Conservation (phyloP, 1,140 invertebrate species). For the Calephelis nemesis region DNA sequence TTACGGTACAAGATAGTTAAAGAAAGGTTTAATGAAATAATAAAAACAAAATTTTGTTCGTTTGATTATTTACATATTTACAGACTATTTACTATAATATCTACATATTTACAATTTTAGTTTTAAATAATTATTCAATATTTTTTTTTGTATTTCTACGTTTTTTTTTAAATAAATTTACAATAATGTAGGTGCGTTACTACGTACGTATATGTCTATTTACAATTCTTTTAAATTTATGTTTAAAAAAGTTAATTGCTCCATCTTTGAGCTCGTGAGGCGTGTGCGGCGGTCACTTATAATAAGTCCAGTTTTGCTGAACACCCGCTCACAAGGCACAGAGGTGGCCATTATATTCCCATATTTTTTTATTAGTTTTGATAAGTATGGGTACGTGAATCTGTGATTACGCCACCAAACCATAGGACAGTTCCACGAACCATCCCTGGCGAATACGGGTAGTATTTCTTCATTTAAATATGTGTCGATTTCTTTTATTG, state of each 20-base stretch:
- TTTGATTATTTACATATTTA: too few relatives aligned
- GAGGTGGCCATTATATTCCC: constrained; percentile 26
- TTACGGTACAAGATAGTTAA: too few relatives aligned
- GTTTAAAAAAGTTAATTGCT: constrained; percentile 24
- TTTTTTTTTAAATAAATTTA: too few relatives aligned
- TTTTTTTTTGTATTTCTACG: too few relatives aligned
- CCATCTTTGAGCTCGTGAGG: constrained; percentile 21
- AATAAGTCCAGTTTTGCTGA: constrained; percentile 26
- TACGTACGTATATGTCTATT: neutral
- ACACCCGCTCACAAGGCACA: constrained; percentile 28
- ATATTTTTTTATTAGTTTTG: constrained; percentile 11
- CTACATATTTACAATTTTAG: too few relatives aligned
- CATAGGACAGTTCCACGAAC: constrained; percentile 23
- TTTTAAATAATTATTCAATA: too few relatives aligned
- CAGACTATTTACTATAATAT: too few relatives aligned
- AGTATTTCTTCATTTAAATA: constrained; percentile 25
- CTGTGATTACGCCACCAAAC: constrained; percentile 24
- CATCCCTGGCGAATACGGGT: constrained; percentile 10
- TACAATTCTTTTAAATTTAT: constrained; percentile 17
- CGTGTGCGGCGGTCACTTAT: constrained; percentile 21
- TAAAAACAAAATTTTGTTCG: too few relatives aligned
- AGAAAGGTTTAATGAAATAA: too few relatives aligned
- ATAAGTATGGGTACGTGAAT: constrained; percentile 20
- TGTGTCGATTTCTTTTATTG: constrained; percentile 29
- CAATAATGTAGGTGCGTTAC: constrained; percentile 10